Evolutionary conservation across 2,113 vertebrate species (phyloP).

Genomic region (Boleophthalmus pectinirostris): DNA sequence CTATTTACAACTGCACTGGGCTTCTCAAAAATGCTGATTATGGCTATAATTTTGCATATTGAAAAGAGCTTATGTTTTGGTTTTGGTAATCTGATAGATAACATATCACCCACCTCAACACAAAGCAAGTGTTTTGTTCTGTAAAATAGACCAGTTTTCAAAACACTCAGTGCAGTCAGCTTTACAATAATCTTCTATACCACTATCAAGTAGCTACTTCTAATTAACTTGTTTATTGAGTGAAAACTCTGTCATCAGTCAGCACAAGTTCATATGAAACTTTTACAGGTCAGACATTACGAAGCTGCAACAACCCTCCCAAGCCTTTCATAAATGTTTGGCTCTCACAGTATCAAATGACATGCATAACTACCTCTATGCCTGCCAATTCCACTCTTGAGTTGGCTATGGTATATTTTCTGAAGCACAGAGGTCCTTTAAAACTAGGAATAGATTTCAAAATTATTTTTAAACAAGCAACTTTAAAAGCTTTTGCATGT

Average conservation of each 20-base stretch:
- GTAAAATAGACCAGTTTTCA: not conserved
- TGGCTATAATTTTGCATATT: no score
- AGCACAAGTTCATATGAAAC: not conserved
- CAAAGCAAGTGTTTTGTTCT: not conserved
- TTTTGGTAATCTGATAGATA: no score
- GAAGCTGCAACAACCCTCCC: constrained; percentile 1
- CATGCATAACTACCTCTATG: constrained; percentile 16
- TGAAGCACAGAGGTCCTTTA: not conserved
- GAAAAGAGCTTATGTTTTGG: no score
- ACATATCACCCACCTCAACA: not conserved
- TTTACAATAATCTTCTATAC: not conserved
- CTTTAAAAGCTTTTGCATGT: constrained; percentile 4
- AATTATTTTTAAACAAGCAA: constrained; percentile 27
- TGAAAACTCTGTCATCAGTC: not conserved
- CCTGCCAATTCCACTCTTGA: constrained; percentile 23
- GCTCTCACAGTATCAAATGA: constrained; percentile 2
- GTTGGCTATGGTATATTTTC: constrained; percentile 16
- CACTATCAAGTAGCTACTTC: not conserved
- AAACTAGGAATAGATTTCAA: constrained; percentile 16
- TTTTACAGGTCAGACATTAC: not conserved
- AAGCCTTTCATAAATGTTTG: constrained; percentile 9
- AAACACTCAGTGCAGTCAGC: not conserved
- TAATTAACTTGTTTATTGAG: not conserved
- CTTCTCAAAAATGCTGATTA: no score
- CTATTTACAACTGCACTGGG: no score